Evolutionary conservation across 2,888 invertebrate species (phyloP).

Genomic region (Clunio marinus): DNA sequence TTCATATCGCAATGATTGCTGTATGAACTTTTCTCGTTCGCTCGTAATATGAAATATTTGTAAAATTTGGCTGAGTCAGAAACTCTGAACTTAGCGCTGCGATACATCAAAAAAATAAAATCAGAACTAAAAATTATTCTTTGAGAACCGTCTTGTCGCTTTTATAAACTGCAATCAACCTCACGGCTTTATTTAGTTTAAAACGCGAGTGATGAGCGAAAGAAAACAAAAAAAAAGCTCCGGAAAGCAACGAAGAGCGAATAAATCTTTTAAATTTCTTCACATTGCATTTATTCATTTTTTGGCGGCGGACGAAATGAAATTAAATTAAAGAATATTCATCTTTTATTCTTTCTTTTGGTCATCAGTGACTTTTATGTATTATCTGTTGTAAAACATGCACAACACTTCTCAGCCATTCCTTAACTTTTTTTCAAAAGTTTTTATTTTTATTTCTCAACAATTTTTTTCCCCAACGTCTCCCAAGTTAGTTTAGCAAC

Average conservation of each 20-base stretch:
- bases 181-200: slow-evolving; percentile 19
- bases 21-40: too few species aligned
- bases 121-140: neutral
- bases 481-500: slow-evolving; percentile 9
- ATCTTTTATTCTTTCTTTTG: slow-evolving; percentile 22
- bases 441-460: neutral
- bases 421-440: neutral
- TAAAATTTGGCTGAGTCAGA: too few species aligned
- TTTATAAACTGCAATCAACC: slow-evolving; percentile 17
- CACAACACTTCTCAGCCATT: slow-evolving; percentile 22
- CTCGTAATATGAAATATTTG: too few species aligned
- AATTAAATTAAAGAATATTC: slow-evolving; percentile 3
- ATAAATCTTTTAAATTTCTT: slow-evolving; percentile 12
- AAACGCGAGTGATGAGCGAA: neutral
- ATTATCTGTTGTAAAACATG: slow-evolving; percentile 30
- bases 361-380: slow-evolving; percentile 25
- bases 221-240: neutral
- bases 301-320: neutral
- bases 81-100: too few species aligned
- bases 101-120: neutral
- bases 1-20: slow-evolving; percentile 13
- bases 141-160: slow-evolving; percentile 14
- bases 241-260: neutral
- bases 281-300: neutral
- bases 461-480: too few species aligned